These are phyloP conservation scores for Suricata suricatta DNA, from an alignment of 2,113 vertebrate species.

Conservation along the genomic window DNA sequence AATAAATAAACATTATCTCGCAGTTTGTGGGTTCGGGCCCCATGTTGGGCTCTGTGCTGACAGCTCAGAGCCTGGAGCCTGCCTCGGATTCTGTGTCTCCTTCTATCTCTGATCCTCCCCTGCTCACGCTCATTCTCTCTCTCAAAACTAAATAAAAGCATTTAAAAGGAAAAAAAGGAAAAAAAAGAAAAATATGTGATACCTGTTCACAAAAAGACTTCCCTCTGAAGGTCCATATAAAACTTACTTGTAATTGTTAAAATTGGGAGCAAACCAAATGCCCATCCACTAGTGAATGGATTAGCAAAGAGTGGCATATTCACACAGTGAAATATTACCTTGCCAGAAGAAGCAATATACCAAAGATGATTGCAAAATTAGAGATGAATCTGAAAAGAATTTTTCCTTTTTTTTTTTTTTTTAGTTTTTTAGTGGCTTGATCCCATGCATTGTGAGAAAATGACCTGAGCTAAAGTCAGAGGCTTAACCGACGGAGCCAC, in stretches of 20 bases:
- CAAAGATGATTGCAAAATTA: background rate
- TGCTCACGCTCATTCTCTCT: no score
- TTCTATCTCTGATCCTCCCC: no score
- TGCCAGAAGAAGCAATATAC: background rate
- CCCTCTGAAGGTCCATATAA: background rate
- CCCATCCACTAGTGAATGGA: background rate
- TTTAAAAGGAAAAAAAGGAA: no score
- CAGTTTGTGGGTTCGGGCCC: no score
- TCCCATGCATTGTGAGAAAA: fast-evolving
- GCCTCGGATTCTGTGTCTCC: no score
- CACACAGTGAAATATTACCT: background rate
- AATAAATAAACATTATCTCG: no score
- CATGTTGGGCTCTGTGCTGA: no score
- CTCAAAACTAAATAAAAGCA: no score
- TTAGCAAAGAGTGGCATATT: background rate
- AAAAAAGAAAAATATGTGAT: background rate
- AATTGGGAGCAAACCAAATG: background rate
- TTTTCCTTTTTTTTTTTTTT: background rate
- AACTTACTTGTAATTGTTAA: background rate
- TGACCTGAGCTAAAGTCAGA: background rate
- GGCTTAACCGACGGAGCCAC: background rate
- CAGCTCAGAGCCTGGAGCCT: no score
- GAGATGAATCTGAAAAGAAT: background rate
- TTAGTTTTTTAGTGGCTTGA: background rate
- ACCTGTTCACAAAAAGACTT: background rate